Conservation (phyloP, 2,113 vertebrate genomes). For the Sorex fumeus region DNA sequence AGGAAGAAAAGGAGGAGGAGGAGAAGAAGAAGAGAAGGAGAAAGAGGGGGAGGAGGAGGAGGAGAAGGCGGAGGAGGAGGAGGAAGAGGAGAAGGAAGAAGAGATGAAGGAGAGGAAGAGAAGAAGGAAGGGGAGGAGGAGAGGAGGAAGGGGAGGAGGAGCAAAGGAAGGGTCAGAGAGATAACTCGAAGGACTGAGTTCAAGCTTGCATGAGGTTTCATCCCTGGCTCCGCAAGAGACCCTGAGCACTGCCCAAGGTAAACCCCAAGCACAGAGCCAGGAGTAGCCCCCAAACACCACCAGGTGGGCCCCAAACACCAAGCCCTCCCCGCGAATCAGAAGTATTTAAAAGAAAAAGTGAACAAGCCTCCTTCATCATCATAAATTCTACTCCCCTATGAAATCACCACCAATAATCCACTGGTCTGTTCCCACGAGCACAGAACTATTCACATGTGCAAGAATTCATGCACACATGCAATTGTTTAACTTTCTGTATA, state of each 20-base stretch:
- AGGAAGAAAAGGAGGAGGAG: too few relatives aligned
- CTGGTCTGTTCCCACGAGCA: background rate
- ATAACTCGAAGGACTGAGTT: too few relatives aligned
- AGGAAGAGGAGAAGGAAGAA: background rate
- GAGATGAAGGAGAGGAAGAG: background rate
- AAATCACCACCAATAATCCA: background rate
- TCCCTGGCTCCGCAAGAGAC: too few relatives aligned
- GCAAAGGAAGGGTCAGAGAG: too few relatives aligned
- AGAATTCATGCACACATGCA: background rate
- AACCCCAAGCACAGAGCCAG: too few relatives aligned
- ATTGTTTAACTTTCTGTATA: background rate
- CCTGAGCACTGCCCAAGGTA: too few relatives aligned
- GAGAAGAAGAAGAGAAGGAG: too few relatives aligned
- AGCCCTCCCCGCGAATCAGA: background rate
- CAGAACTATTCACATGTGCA: background rate
- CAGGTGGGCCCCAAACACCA: too few relatives aligned
- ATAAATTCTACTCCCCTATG: background rate
- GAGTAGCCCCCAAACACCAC: too few relatives aligned
- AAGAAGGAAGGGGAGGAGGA: background rate
- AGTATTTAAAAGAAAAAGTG: background rate
- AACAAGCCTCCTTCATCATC: background rate
- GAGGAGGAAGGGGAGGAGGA: too few relatives aligned
- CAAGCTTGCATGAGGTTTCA: background rate
- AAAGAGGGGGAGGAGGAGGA: too few relatives aligned
- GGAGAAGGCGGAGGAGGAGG: too few relatives aligned